Evolutionary conservation across 2,113 vertebrate genomes (phyloP).

Genomic region (Amazona guildingii): DNA sequence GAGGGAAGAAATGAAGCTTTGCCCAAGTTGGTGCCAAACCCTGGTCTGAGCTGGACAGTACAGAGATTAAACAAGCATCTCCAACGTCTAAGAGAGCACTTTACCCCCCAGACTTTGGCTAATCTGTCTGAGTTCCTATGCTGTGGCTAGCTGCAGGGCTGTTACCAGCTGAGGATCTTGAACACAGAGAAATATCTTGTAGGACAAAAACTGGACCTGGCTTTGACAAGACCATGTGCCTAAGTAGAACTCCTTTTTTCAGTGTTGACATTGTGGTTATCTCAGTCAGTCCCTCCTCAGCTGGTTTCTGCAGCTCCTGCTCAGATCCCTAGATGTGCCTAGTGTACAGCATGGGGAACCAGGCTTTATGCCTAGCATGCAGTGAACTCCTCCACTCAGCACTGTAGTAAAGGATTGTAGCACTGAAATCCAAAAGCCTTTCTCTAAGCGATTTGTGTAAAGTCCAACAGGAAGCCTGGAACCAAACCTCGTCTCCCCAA

Average conservation of each 20-base stretch:
- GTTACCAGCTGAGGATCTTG: not conserved
- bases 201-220: not conserved
- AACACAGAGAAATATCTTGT: not conserved
- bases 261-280: not conserved
- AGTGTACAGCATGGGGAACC: not conserved
- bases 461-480: not conserved
- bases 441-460: not conserved
- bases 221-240: not conserved
- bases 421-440: not conserved
- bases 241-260: not conserved
- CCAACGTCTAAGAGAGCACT: not conserved
- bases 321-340: not conserved
- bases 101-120: not conserved
- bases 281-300: not conserved
- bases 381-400: not conserved
- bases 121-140: not conserved
- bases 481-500: not conserved
- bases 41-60: not conserved
- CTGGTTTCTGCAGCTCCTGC: not conserved
- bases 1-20: not conserved
- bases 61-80: not conserved
- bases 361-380: rapidly evolving
- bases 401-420: not conserved
- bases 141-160: not conserved
- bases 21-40: not conserved